Base-by-base conservation (phyloP, 2,797 vertebrate species). In the Hippopotamyrus pictus region DNA sequence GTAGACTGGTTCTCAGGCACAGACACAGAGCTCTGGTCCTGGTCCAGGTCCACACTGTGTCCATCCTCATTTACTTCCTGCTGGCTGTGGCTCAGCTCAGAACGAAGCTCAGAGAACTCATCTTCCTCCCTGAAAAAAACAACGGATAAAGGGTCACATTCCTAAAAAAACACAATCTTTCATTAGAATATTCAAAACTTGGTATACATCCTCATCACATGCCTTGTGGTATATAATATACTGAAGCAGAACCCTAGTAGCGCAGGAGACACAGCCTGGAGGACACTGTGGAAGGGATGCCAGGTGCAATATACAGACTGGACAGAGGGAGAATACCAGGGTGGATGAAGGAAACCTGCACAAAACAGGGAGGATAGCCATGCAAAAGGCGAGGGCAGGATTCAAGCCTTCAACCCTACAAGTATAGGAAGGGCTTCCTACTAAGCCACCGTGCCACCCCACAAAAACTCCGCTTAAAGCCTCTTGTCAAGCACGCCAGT, bases 81-180 rank as follows among this genome's bases (percentile, higher is more conserved):
- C 59, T 97, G 97, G 90, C 97, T 97, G 88, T 96, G 97, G 93
- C 97, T 97, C 93, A 97, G 95, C 83, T 97, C 97, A 0, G 97
- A 97, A 33, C 94, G 94, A 22, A 97, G 91, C 90, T 97, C 97
- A 0, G 96, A 97, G 92, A 96, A 96, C 79, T 97, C 97, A 95
- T 97, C 97, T 92, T 97, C 97, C 91, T 97, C 97, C 93, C 97
- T 97, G 92, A 82, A 46, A 11, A 9, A 86, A 54, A 37, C 57
- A 86, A 89, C 17, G 54, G 50, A 57, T 65, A 29, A 89, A 76
- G 53, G 69, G 54, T 87, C 53, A 89, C 11, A 17, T 53, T 2
- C 65, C 17, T 84, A 53, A 62, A 9, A 69, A 17, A 53, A 46
- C 11, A 62, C 6, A 17, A 84, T 22, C 46, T 51, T 25, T 25